Evolutionary conservation across 2,888 invertebrate genomes (phyloP).

Genomic region (Leptinotarsa juncta): DNA sequence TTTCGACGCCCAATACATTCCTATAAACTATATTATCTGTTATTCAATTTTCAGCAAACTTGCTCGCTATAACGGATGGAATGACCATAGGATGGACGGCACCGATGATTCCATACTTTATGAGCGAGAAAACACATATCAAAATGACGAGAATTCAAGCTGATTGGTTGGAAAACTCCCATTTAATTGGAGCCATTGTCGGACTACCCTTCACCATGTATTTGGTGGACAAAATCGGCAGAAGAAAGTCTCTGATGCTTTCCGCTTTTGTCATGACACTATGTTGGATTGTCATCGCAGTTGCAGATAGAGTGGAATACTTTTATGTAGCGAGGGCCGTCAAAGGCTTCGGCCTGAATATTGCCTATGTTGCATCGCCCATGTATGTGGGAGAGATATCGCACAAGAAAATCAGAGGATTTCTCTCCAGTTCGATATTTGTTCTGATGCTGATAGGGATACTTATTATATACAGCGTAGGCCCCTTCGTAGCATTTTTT

Average conservation of each 20-base stretch:
- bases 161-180: conserved; percentile 54
- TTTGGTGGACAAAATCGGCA: conserved; percentile 54
- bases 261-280: conserved; percentile 54
- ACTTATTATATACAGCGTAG: conserved; percentile 57
- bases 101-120: conserved; percentile 60
- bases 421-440: conserved; percentile 61
- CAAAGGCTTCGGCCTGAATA: conserved; percentile 61
- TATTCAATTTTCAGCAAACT: conserved; percentile 56
- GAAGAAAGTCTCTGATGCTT: conserved; percentile 57
- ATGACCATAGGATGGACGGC: conserved; percentile 64
- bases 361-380: conserved; percentile 62
- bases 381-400: conserved; percentile 64
- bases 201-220: conserved; percentile 56
- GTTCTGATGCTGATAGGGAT: conserved; percentile 62
- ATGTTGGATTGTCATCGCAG: conserved; percentile 58
- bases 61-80: conserved; percentile 63
- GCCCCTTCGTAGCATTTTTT: conserved; percentile 52
- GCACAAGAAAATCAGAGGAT: conserved; percentile 62
- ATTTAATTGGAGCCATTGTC: conserved; percentile 48
- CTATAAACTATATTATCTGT: too few species aligned
- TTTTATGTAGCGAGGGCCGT: conserved; percentile 59
- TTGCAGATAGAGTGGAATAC: conserved; percentile 51
- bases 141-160: conserved; percentile 52
- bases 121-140: conserved; percentile 56
- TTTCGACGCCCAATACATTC: too few species aligned